Percentiles rank a stretch among this genome's conserved stretches.
Evolutionary conservation across 2,113 vertebrate species (phyloP).

Genomic region (Emberiza fucata): DNA sequence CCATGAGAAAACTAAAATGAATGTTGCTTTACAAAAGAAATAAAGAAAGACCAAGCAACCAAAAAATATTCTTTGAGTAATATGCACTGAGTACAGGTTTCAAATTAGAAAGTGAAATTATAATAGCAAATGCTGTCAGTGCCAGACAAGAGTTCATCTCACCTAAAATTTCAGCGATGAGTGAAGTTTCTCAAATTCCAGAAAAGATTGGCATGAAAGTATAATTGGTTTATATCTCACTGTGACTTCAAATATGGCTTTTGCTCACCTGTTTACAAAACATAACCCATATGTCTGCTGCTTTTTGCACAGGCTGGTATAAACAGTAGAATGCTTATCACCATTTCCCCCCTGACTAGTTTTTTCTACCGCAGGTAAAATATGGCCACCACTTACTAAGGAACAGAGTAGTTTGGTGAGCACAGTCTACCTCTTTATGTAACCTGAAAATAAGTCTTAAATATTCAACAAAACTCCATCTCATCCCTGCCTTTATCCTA

Average conservation of each 20-base stretch:
- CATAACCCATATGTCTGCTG: background rate
- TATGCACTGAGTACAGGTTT: background rate
- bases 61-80: background rate
- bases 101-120: background rate
- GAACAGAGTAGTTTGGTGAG: background rate
- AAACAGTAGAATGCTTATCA: background rate
- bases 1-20: background rate
- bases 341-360: rapidly evolving
- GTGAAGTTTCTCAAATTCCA: background rate
- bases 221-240: background rate
- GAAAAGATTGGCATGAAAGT: background rate
- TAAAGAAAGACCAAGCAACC: background rate
- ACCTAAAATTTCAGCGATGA: background rate
- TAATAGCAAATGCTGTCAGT: background rate
- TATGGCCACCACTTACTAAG: background rate
- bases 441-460: background rate
- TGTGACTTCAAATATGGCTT: background rate
- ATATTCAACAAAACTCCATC: background rate
- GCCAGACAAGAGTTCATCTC: background rate
- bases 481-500: background rate
- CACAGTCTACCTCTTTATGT: background rate
- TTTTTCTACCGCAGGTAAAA: background rate
- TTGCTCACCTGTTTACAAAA: background rate
- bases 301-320: background rate
- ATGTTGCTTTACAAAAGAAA: background rate